Evolutionary conservation across 2,797 vertebrate species (phyloP), one percentile per base, ranked within the genome.

Genomic region (Syngnathus acus): DNA sequence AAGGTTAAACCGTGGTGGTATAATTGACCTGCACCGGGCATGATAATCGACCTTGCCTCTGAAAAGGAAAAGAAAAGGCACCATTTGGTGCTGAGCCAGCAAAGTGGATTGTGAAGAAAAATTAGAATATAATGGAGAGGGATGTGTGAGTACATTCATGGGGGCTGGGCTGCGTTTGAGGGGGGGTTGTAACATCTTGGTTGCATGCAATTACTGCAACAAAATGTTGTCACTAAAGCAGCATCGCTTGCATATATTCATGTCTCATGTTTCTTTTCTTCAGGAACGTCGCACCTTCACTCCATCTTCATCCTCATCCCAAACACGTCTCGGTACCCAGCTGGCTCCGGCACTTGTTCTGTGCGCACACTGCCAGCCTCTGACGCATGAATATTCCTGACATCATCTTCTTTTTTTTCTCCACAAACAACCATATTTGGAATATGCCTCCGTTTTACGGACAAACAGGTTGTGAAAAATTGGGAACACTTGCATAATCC

Each of bases 301-400:
- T 64, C 26, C 45, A 37, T 64, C 47, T n/a, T 32, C 43, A 47
- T 62, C 61, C 19, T 50, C 62, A 47, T 64, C 32, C 4, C 60
- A 42, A 62, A 21, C 39, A 43, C 13, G 21, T 14, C 42, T 11
- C 2, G 42, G 21, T 62, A 62, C 60, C 70, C 64, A 75, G 72
- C 71, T 72, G 72, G 71, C 69, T 73, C 64, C 57, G 16, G 69
- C 70, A 69, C 80, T 79, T 86, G 73, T 81, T 84, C 75, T 63
- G 78, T 85, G 79, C 87, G 87, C 85, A 87, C 82, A 68, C 57
- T 32, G 48, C 58, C 73, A 68, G 78, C 39, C 68, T 62, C 6
- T 90, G 88, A 90, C 89, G 88, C 88, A 84, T 60, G 66, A 50
- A 80, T 70, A 74, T 73, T 67, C 71, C 82, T 76, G 83, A 73